Conservation (phyloP, 1,140 invertebrate species). For the Colletes latitarsis region DNA sequence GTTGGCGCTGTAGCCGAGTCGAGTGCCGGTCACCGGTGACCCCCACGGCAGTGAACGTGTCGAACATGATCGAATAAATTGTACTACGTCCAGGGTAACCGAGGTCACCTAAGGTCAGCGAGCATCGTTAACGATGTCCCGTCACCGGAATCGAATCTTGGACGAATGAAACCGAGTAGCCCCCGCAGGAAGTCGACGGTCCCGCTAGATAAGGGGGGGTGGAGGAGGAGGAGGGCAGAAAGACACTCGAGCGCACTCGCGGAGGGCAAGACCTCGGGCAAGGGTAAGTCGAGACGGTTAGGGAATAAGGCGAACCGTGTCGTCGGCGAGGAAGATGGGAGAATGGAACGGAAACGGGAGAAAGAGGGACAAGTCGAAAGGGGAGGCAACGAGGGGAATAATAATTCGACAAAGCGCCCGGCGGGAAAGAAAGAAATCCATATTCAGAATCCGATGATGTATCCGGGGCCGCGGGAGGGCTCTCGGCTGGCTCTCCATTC, state of each 20-base stretch:
- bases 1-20: no score
- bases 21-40: no score
- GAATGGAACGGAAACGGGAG: neutral
- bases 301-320: neutral
- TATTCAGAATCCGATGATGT: slow-evolving; percentile 73
- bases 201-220: neutral
- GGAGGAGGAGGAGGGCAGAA: neutral
- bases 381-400: slow-evolving; percentile 44
- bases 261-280: neutral
- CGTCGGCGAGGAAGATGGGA: neutral
- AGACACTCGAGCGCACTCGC: slow-evolving; percentile 19
- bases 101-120: no score
- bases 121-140: no score
- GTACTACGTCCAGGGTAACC: no score
- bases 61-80: no score
- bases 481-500: slow-evolving; percentile 26
- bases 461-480: slow-evolving; percentile 53
- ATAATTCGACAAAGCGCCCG: slow-evolving; percentile 70
- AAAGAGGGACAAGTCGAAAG: neutral
- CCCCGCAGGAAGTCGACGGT: slow-evolving; percentile 29
- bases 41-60: no score
- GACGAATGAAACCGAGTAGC: slow-evolving; percentile 5
- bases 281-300: slow-evolving; percentile 47
- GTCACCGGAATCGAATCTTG: slow-evolving; percentile 10
- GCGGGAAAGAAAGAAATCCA: slow-evolving; percentile 71